Base-by-base conservation (phyloP, 2,113 vertebrate genomes). In the Tyto alba region DNA sequence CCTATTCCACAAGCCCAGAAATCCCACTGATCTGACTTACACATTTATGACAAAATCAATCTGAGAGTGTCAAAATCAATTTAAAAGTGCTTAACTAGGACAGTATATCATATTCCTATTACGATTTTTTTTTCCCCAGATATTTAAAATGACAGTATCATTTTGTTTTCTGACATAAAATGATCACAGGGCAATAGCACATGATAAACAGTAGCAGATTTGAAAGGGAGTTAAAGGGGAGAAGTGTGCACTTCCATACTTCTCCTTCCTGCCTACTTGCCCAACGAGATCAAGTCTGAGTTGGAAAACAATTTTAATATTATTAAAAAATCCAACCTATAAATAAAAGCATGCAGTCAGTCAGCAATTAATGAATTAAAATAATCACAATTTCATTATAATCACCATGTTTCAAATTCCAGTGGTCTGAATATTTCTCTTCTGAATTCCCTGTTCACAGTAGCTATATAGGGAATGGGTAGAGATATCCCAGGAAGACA, bases 101-200 rank as follows among this genome's bases (percentile, higher is more conserved):
- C 26, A 53, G 32, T 78, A 9, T 57, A 19, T n/a, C 19, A 32
- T 74, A 77, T 52, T 45, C 13, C 38, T 66, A 45, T 64, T 77
- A 82, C 10, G 34, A 38, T 69, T 88, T 86, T 62, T 64, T 94
- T 60, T 3, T 9, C 11, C 10, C 62, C 26, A 27, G 59, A 36
- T 85, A 85, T 59, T 92, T 77, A 43, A 73, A 86, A 57, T 72
- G 60, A 92, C 32, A 30, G 48, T 92, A 92, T 94, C 32, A 36
- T 76, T 91, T 91, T 64, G 77, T 75, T 96, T 90, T 50, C 53
- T 76, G 53, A 79, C 47, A 83, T 85, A 66, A 94, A 96, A 92
- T 77, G 47, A 75, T 95, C 71, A 60, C 48, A 53, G 67, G 47
- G 56, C 85, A 94, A 86, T 71, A 74, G 62, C 76, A 52, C 27